Conservation (phyloP, 2,113 vertebrate genomes). For the Montifringilla adamsi region DNA sequence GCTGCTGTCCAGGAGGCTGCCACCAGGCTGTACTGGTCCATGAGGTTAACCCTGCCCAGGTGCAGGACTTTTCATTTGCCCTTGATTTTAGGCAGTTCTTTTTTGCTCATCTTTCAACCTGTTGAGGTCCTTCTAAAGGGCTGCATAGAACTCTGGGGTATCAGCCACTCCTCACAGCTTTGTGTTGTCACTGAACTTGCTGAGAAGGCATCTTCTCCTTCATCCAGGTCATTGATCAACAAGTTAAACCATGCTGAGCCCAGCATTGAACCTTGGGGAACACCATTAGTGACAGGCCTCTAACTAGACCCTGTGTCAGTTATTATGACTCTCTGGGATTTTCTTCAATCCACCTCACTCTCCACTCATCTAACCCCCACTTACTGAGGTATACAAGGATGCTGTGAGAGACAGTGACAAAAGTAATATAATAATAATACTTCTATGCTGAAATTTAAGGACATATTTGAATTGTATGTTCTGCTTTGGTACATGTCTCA, state of each 20-base stretch:
- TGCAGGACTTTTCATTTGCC: not conserved
- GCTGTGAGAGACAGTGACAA: not conserved
- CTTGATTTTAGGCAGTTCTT: not conserved
- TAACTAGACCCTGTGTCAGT: not conserved
- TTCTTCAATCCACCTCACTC: not conserved
- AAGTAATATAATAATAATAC: not conserved
- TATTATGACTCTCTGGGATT: not conserved
- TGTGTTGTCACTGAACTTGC: not conserved
- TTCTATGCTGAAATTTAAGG: not conserved
- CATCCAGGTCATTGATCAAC: not conserved
- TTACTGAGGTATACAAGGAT: not conserved
- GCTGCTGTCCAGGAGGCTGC: not conserved
- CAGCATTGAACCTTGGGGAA: not conserved
- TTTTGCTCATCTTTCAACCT: not conserved
- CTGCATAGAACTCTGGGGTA: not conserved
- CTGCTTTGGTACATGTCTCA: not conserved
- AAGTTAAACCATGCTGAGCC: not conserved
- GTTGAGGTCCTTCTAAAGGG: not conserved
- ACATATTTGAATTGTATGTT: not conserved
- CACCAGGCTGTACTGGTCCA: not conserved
- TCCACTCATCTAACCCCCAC: not conserved
- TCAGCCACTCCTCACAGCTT: rapidly evolving
- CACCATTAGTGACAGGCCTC: not conserved
- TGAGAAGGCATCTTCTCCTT: not conserved
- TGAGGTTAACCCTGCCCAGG: not conserved